Base-by-base conservation (phyloP, 1,140 invertebrate species). In the Brachionus plicatilis region DNA sequence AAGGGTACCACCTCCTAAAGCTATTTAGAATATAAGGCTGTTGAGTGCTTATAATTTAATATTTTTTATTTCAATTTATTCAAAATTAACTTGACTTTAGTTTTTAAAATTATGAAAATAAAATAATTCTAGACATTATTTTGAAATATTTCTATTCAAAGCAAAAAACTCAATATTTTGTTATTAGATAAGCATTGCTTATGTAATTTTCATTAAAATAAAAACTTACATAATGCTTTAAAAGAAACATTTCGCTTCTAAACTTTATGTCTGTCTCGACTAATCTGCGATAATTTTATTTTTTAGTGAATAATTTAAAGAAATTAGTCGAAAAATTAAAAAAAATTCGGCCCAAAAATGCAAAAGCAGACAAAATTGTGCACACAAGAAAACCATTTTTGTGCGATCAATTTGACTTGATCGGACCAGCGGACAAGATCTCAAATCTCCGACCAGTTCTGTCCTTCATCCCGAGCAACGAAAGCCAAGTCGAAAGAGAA, bases 361-460 rank as follows among this genome's bases (percentile, higher is more conserved):
- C 65, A 27, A 68, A 68, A 68, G 8, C 6, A 68, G 37, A 43
- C 12, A 41, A 41, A 41, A 72, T 43, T 41, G 5, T 20, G 2
- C 17, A 20, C 17, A 43, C 5, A 8, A 41, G 68, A 72, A 72
- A 72, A 7, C 68, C 68, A 8, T 72, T n/a, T 9, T 43, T 72
- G 8, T 24, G 47, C 11, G 76, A 56, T 1, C 14, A 65, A 80
- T 65, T 56, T 50, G 79, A 82, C 29, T 37, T 65, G 12, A 82
- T 82, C 33, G 79, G 79, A 47, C 79, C 79, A 7, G 33, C 65
- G 3, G 53, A 82, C 43, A 82, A 82, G 27, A 60, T 82, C 8
- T 82, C 79, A 17, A 82, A 82, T 47, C 20, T 82, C 1, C 20
- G 79, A 24, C 24, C 17, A 11, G 17, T 65, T 65, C n/a, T 37